A percentile compares a stretch with the other conserved stretches of the same genome.
These are phyloP conservation scores for Microtus ochrogaster DNA, from an alignment of 2,113 vertebrate species.

Conservation along the genomic window DNA sequence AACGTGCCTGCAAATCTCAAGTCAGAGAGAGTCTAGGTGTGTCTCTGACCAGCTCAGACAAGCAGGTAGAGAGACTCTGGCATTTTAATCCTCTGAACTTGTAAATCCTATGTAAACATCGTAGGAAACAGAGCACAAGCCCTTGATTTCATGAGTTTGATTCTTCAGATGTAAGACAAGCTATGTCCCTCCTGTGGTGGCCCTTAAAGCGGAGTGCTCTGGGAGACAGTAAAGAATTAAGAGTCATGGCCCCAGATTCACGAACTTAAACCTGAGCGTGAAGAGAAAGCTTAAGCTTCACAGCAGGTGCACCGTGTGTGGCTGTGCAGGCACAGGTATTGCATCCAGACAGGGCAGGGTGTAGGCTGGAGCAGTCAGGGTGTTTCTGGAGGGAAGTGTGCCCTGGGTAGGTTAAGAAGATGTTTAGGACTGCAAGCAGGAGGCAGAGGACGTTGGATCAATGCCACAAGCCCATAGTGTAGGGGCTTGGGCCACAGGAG, in stretches of 20 bases:
- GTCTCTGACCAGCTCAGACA: not conserved
- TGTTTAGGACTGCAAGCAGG: not conserved
- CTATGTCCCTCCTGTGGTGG: not conserved
- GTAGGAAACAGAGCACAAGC: not conserved
- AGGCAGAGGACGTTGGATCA: not conserved
- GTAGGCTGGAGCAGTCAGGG: not conserved
- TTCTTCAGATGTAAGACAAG: not conserved
- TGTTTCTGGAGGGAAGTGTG: not conserved
- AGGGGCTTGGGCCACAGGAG: not conserved
- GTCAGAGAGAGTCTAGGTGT: not conserved
- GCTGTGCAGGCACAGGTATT: not conserved
- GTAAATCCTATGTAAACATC: not conserved
- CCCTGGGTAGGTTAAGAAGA: not conserved
- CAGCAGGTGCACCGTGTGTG: accelerated
- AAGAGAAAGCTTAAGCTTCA: not conserved
- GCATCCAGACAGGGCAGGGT: not conserved
- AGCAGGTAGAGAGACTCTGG: not conserved
- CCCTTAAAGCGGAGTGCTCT: not conserved
- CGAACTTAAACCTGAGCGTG: not conserved
- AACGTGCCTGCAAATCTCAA: not conserved
- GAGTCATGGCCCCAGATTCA: not conserved
- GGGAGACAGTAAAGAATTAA: not conserved
- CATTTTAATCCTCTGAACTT: not conserved
- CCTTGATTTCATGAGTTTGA: not conserved
- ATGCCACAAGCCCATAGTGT: too few species aligned